Evolutionary conservation across 2,888 invertebrate genomes (phyloP).

Genomic region (Trisateles emortualis): DNA sequence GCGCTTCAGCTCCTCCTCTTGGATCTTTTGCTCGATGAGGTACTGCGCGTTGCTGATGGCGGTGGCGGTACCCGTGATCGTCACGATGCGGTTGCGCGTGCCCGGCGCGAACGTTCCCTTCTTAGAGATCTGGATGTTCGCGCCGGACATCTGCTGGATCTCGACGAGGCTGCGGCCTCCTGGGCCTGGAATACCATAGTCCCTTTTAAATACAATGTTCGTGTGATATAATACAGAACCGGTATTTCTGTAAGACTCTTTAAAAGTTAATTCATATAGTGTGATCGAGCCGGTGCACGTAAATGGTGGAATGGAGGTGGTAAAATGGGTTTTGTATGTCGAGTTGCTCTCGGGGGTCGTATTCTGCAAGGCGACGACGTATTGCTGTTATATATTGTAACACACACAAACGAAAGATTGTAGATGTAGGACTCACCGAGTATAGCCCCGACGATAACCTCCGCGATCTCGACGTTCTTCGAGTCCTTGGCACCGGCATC

Average conservation of each 20-base stretch:
- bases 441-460: conserved; percentile 98
- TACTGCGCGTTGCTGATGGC: conserved; percentile 97
- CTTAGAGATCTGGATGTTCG: conserved; percentile 99
- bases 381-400: too few species aligned
- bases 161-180: conserved; percentile 98
- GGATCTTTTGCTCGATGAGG: conserved; percentile 98
- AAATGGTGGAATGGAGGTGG: too few species aligned
- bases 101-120: conserved; percentile 99
- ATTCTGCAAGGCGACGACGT: too few species aligned
- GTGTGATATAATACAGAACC: too few species aligned
- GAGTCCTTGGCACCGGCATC: conserved; percentile 93
- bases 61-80: conserved; percentile 95
- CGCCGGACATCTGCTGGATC: conserved; percentile 98
- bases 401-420: not conserved
- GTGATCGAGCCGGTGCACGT: too few species aligned
- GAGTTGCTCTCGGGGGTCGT: too few species aligned
- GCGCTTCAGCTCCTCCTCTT: conserved; percentile 97
- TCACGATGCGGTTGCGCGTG: conserved; percentile 98
- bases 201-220: too few species aligned
- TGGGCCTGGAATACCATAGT: conserved; percentile 87
- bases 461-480: conserved; percentile 97
- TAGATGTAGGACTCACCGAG: conserved; percentile 88
- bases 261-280: too few species aligned
- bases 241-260: too few species aligned
- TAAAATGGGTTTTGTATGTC: too few species aligned